Evolutionary conservation across 2,888 invertebrate genomes (phyloP).

Genomic region (Ichneumoninae sp.): DNA sequence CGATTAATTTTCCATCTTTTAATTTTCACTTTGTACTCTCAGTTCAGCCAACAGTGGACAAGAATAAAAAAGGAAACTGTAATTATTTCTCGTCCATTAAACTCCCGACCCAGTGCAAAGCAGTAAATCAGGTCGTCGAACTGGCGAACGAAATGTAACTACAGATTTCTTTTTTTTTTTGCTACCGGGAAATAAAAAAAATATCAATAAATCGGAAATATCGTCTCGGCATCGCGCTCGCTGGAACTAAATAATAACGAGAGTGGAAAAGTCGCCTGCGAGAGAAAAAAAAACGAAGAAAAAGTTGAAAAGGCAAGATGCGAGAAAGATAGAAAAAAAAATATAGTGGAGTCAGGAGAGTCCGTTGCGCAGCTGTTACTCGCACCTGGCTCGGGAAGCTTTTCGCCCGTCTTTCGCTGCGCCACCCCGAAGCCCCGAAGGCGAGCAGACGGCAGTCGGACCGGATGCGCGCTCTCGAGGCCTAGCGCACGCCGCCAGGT

Average conservation of each 20-base stretch:
- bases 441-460: conserved; percentile 44
- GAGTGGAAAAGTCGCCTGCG: neutral
- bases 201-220: neutral
- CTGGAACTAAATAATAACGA: neutral
- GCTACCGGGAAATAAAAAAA: neutral
- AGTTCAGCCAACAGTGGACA: conserved; percentile 39
- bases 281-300: conserved; percentile 13
- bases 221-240: neutral
- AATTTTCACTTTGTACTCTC: neutral
- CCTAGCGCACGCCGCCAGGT: conserved; percentile 39
- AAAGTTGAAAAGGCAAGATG: neutral
- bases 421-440: conserved; percentile 28
- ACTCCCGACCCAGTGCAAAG: neutral
- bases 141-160: conserved; percentile 44
- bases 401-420: conserved; percentile 43
- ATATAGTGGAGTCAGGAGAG: conserved; percentile 17
- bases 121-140: neutral
- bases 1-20: neutral
- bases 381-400: conserved; percentile 63
- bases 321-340: conserved; percentile 6
- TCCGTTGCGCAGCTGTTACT: conserved; percentile 62
- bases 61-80: neutral
- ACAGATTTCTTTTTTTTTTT: neutral
- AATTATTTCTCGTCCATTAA: conserved; percentile 4
- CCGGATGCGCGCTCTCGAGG: conserved; percentile 16